phyloP scores from a whole-genome alignment of 2,113 vertebrate species.

The Pogona vitticeps region DNA sequence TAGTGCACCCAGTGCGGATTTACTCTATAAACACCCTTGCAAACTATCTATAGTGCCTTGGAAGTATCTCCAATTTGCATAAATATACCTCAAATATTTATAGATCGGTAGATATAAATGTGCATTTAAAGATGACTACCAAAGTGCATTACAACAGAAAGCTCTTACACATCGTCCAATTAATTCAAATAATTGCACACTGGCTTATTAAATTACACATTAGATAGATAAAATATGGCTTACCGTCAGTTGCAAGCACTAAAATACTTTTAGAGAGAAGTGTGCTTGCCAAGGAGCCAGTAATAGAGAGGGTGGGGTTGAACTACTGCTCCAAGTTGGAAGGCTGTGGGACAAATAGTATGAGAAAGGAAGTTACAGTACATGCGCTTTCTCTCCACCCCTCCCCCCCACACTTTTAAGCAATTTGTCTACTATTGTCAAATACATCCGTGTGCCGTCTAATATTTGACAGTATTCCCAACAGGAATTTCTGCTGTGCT shows the following conservation, averaged over 20 bases:
- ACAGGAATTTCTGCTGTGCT: background rate
- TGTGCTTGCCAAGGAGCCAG: slow-evolving; percentile 26
- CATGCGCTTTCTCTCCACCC: background rate
- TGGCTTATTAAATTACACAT: slow-evolving; percentile 63
- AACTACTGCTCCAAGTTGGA: slow-evolving; percentile 46
- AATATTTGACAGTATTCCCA: background rate
- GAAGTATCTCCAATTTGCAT: slow-evolving; percentile 60
- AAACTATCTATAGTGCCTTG: slow-evolving; percentile 50
- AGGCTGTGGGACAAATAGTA: slow-evolving; percentile 46
- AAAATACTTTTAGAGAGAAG: slow-evolving; percentile 44
- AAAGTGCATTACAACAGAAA: slow-evolving; percentile 50
- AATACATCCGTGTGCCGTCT: background rate
- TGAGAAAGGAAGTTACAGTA: background rate
- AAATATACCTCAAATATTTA: slow-evolving; percentile 63
- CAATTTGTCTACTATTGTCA: background rate
- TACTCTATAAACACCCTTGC: slow-evolving; percentile 47
- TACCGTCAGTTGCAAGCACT: slow-evolving; percentile 50
- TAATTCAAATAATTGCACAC: slow-evolving; percentile 66
- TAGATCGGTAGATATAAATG: slow-evolving; percentile 56
- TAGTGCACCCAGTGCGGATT: slow-evolving; percentile 53
- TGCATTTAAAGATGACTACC: slow-evolving; percentile 56
- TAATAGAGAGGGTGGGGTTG: slow-evolving; percentile 32
- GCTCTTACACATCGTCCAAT: slow-evolving; percentile 56
- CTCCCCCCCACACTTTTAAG: background rate
- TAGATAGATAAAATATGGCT: slow-evolving; percentile 55